A percentile compares a stretch with the other conserved stretches of the same genome.
These are phyloP conservation scores for Conus canariensis DNA, from an alignment of 2,888 invertebrate species.

Conservation along the genomic window DNA sequence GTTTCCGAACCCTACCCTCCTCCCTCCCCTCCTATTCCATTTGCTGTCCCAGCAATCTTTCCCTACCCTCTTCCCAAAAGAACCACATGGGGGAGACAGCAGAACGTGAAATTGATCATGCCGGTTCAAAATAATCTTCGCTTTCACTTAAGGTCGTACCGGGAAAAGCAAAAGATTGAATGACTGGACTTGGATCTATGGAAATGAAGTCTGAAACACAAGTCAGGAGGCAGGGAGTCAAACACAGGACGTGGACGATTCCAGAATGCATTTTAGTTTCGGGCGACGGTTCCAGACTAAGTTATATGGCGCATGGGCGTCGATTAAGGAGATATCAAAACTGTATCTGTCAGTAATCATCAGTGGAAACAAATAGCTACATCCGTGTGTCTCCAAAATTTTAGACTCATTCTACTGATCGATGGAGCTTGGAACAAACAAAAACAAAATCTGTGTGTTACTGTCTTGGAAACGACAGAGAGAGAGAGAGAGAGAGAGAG, in stretches of 20 bases:
- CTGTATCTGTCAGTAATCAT: neutral
- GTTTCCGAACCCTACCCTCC: no score
- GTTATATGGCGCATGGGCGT: no score
- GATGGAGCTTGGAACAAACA: neutral
- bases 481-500: no score
- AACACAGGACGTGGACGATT: no score
- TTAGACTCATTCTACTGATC: conserved; percentile 10
- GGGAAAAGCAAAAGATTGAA: neutral
- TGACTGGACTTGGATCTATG: neutral
- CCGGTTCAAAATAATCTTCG: neutral
- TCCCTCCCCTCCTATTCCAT: no score
- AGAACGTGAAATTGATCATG: neutral
- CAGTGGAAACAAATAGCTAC: conserved; percentile 1
- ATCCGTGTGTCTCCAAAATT: neutral
- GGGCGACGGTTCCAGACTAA: no score
- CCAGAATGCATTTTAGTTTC: no score
- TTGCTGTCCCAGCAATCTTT: neutral
- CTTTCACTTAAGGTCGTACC: neutral
- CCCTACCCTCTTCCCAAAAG: neutral
- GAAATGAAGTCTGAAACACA: neutral
- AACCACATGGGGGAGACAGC: no score
- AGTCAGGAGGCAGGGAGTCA: neutral
- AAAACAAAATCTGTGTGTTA: no score
- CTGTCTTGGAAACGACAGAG: no score
- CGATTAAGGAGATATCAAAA: no score